A percentile compares a stretch with the other conserved stretches of the same genome.
phyloP scores from a whole-genome alignment of 2,113 vertebrate genomes.

The Accipiter virgatus region DNA sequence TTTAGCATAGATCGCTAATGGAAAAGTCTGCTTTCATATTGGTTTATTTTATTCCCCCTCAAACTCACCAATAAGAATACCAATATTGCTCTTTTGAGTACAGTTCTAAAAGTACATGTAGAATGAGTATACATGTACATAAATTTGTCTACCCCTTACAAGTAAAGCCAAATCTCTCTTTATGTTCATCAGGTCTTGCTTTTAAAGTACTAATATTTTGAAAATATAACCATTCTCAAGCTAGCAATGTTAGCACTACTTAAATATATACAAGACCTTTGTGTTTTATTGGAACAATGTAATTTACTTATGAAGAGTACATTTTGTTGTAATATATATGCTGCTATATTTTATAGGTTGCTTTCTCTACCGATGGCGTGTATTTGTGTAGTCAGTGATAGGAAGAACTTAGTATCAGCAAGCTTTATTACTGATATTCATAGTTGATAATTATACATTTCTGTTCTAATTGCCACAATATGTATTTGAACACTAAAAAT shows the following conservation, averaged over 20 bases:
- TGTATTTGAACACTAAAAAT: background rate
- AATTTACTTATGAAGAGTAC: background rate
- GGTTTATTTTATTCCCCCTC: background rate
- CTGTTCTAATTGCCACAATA: background rate
- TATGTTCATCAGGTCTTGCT: background rate
- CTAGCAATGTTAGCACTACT: background rate
- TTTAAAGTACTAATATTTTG: background rate
- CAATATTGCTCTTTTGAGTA: background rate
- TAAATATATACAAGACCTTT: background rate
- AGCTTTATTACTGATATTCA: background rate
- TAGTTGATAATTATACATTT: background rate
- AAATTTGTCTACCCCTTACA: background rate
- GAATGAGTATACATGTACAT: background rate
- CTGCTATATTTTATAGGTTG: background rate
- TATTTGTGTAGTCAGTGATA: background rate
- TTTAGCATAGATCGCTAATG: background rate
- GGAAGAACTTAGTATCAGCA: background rate
- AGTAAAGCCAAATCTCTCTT: background rate
- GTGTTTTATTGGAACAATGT: background rate
- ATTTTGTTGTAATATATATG: background rate
- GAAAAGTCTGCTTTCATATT: background rate
- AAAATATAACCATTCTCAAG: background rate
- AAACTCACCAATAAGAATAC: background rate
- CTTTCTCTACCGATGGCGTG: background rate
- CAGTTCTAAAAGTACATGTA: background rate